Conservation (phyloP, 2,797 vertebrate species). For the Aldrovandia affinis region DNA sequence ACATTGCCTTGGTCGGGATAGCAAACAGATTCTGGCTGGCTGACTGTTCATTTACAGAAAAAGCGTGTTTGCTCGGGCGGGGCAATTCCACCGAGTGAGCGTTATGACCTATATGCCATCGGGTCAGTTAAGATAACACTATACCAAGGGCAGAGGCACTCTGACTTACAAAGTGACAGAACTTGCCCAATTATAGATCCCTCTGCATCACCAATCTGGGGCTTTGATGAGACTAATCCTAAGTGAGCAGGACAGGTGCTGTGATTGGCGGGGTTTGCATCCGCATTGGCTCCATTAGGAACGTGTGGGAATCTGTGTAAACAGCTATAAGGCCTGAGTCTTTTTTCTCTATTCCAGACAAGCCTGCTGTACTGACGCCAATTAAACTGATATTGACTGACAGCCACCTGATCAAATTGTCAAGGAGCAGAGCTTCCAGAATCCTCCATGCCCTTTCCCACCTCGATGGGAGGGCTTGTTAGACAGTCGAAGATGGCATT, state of each 20-base stretch:
- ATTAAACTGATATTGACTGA: neutral
- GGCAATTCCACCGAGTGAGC: neutral
- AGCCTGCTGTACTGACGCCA: neutral
- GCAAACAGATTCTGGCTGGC: neutral
- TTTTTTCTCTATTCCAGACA: neutral
- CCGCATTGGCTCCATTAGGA: too few species aligned
- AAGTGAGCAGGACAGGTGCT: too few species aligned
- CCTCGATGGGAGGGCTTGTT: neutral
- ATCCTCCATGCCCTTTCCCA: neutral
- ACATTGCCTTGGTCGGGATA: neutral
- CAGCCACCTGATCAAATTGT: neutral
- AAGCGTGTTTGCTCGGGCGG: neutral
- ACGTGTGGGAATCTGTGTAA: too few species aligned
- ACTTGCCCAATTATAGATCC: too few species aligned
- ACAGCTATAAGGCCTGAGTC: too few species aligned
- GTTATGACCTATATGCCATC: neutral
- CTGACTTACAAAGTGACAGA: neutral
- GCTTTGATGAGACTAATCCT: too few species aligned
- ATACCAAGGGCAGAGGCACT: neutral
- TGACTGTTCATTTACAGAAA: neutral
- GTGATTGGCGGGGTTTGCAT: too few species aligned
- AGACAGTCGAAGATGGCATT: neutral
- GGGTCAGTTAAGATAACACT: neutral
- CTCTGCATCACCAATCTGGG: too few species aligned
- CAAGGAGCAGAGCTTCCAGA: neutral